These are phyloP conservation scores for Alectura lathami DNA, from an alignment of 2,113 vertebrate species.

Conservation along the genomic window DNA sequence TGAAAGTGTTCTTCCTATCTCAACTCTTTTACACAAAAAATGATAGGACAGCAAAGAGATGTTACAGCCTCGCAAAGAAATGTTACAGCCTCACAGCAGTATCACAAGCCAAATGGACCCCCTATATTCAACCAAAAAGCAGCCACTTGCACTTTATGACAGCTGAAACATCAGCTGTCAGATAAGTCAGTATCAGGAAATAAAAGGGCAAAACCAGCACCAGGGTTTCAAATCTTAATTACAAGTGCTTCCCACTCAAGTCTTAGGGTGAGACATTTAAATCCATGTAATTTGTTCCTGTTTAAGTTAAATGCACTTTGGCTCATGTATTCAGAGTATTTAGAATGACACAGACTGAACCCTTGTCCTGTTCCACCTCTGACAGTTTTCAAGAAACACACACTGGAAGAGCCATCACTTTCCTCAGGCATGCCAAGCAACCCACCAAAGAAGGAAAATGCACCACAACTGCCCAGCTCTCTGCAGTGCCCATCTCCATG, in stretches of 20 bases:
- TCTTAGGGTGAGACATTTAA: neutral
- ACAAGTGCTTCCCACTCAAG: neutral
- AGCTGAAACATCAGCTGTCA: neutral
- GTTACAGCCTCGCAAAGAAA: neutral
- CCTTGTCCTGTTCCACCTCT: neutral
- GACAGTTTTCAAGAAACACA: neutral
- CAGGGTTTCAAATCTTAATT: neutral
- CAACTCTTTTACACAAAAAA: neutral
- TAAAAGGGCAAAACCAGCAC: neutral
- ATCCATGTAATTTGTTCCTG: neutral
- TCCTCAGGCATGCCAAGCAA: neutral
- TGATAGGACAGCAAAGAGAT: neutral
- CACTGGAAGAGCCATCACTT: neutral
- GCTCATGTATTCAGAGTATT: neutral
- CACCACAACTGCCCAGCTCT: neutral
- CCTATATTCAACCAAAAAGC: neutral
- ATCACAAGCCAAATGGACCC: neutral
- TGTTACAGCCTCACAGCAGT: neutral
- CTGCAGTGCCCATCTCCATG: neutral
- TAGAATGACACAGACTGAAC: neutral
- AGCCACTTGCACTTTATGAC: too few species aligned
- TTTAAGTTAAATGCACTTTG: neutral
- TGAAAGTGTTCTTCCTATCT: neutral
- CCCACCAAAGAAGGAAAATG: neutral
- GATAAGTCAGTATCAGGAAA: neutral